Evolutionary conservation across 2,113 vertebrate species (phyloP).

Genomic region (Sialia sialis): DNA sequence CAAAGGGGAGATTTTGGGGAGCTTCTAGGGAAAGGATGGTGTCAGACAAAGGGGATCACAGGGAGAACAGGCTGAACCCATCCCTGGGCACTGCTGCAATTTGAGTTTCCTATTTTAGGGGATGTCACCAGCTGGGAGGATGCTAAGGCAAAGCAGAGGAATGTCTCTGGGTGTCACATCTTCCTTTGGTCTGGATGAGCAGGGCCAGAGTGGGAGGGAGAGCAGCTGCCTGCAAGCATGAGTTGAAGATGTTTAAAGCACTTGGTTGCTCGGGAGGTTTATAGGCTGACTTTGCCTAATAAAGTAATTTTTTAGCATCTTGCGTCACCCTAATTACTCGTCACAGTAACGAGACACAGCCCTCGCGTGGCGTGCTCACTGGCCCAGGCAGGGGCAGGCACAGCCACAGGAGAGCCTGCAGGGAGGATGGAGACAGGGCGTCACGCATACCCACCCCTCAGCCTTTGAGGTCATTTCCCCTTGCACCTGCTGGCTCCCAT

Average conservation of each 20-base stretch:
- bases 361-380: background rate
- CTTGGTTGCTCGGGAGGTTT: constrained; percentile 53
- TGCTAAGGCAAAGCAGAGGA: background rate
- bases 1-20: background rate
- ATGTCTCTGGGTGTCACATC: background rate
- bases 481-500: background rate
- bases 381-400: background rate
- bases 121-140: background rate
- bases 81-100: background rate
- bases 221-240: background rate
- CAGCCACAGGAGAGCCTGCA: background rate
- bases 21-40: background rate
- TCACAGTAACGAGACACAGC: constrained; percentile 53
- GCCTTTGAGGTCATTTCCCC: background rate
- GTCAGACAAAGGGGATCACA: background rate
- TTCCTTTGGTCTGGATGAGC: background rate
- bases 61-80: background rate
- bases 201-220: background rate
- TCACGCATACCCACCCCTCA: background rate
- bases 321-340: constrained; percentile 69
- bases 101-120: background rate
- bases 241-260: constrained; percentile 9
- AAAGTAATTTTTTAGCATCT: constrained; percentile 69
- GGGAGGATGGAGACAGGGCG: background rate
- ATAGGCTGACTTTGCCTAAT: constrained; percentile 66